Percentiles rank a stretch among this genome's conserved stretches.
Evolutionary conservation across 1,140 invertebrate species (phyloP).

Genomic region (Stegodyphus dumicola): DNA sequence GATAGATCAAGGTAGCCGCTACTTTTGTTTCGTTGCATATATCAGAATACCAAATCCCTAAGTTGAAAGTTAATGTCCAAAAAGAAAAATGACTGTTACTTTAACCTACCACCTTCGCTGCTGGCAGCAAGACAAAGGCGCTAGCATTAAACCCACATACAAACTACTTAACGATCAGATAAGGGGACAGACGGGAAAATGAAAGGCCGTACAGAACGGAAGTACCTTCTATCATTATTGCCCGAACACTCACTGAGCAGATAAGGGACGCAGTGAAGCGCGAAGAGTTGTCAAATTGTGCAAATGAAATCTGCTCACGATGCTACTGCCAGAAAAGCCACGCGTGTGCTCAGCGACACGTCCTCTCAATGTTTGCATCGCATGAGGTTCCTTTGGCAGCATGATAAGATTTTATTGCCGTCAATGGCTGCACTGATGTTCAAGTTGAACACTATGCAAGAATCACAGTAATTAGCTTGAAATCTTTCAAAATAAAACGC

Average conservation of each 20-base stretch:
- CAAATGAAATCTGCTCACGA: constrained; percentile 40
- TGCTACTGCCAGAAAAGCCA: background rate
- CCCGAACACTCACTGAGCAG: constrained; percentile 16
- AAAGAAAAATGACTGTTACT: too few species aligned
- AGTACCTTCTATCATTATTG: constrained; percentile 52
- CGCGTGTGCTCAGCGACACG: background rate
- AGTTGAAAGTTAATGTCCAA: too few species aligned
- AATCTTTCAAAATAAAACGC: too few species aligned
- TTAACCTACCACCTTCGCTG: too few species aligned
- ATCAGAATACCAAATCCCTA: too few species aligned
- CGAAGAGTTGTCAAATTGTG: constrained; percentile 26
- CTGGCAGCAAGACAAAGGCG: background rate
- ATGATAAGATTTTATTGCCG: too few species aligned
- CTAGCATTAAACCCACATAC: constrained; percentile 46
- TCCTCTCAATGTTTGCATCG: background rate
- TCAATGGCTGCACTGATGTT: too few species aligned
- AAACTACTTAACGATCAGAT: constrained; percentile 52
- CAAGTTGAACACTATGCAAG: too few species aligned
- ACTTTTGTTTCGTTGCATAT: too few species aligned
- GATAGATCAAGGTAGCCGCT: too few species aligned
- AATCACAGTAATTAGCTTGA: too few species aligned
- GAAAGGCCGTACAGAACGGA: constrained; percentile 44
- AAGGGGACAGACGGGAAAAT: constrained; percentile 24
- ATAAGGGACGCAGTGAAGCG: constrained; percentile 43
- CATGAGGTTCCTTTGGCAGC: too few species aligned